Evolutionary conservation across 2,113 vertebrate species (phyloP), one percentile per base, ranked within the genome.

Genomic region (Uria lomvia): DNA sequence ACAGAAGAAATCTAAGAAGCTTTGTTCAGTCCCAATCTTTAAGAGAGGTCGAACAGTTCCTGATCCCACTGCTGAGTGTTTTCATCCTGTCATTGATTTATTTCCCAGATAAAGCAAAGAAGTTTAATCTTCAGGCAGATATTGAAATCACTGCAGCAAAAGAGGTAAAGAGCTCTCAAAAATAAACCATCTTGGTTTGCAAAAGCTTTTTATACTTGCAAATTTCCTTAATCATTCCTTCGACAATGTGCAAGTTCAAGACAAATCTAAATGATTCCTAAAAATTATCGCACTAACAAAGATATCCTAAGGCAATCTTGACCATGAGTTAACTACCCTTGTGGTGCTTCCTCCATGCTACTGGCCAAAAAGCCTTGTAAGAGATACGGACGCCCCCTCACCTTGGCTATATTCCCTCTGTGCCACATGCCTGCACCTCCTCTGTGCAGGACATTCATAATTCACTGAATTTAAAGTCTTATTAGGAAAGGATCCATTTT

Each of bases 51-150:
- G 59, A 88, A 94, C 4, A 84, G 38, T 19, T 96, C 72, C 86
- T 74, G 83, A 91, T 84, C 42, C 76, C 0, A 0, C 24, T 78
- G 78, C 86, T 43, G 72, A 78, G 32, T 84, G 73, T 53, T 94
- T 72, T 91, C 62, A 97, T 85, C 38, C 59, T 68, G 47, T 47
- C 72, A 88, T 18, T 81, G 79, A 93, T 90, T 77, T 74, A 92
- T 90, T 15, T 34, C 50, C 45, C 36, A 80, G 17, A 80, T 62
- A 67, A 94, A 87, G 67, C n/a, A 93, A 86, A 72, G 53, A 86
- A 93, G 16, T 71, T 86, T 75, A 56, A 87, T 92, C 77, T 94
- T 87, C 84, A 95, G 49, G 73, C 15, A 62, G 67, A 65, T 72
- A 72, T 0, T 71, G 75, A 96, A 94, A 90, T 86, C 20, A 59